Evolutionary conservation across 2,797 vertebrate genomes (phyloP), one percentile per base, ranked within the genome.

Genomic region (Paramormyrops hopkinsi): DNA sequence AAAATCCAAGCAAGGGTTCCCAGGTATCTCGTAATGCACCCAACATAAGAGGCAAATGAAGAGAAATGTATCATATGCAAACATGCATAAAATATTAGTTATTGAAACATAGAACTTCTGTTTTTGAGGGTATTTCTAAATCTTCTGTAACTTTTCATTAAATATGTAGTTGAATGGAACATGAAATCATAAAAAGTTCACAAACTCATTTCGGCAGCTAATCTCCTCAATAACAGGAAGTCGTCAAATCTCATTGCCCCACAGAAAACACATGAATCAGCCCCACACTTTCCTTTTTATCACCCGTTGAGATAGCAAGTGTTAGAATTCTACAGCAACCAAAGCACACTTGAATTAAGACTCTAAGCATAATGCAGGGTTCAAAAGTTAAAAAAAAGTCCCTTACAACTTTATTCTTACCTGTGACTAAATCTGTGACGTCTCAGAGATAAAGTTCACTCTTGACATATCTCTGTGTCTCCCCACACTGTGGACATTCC

Each of bases 401-500:
- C 65, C 37, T 41, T 46, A 25, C 12, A 44, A 79, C 65, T 62
- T 85, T 51, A 17, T 33, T 41, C 89, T 83, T 89, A 89, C 89
- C 89, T 89, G 89, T 53, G 89, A 53, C 88, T 50, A 29, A 33
- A 25, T 25, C 25, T 22, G 83, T 17, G 29, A 56, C 12, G 88
- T 37, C 25, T 86, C 44, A 53, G 37, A 37, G 46, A 19, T 85
- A 86, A 86, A 44, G 59, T 19, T 65, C 4, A 29, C 79, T 46
- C 41, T 53, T 86, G 83, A 88, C 51, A 86, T 87, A 91, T 92
- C 87, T 93, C 53, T 65, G 91, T 93, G 94, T 94, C 95, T 94
- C 93, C 92, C 91, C 93, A 93, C 93, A 93, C 95, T 96, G 97
- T 95, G 97, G 95, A 96, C 97, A 96, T 97, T 97, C 96, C 97